Evolutionary conservation across 1,140 invertebrate species (phyloP).

Genomic region (Trypoxylus dichotomus): DNA sequence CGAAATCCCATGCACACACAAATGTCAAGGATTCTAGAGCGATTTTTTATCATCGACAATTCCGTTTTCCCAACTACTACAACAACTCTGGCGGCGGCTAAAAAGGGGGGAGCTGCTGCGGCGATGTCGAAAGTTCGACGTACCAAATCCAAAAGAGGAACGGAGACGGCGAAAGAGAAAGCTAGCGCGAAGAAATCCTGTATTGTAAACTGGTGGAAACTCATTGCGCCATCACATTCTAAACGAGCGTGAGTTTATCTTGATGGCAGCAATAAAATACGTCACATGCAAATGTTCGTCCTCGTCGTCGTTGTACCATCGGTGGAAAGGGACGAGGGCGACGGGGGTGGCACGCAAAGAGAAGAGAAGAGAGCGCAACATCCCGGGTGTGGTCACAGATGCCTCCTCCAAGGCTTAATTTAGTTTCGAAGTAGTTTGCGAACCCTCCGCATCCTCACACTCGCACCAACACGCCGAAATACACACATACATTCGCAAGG

Average conservation of each 20-base stretch:
- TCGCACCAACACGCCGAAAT: background rate
- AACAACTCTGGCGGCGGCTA: background rate
- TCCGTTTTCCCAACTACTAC: constrained; percentile 1
- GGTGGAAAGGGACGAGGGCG: too few species aligned
- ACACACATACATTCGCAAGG: background rate
- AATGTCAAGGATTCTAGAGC: constrained; percentile 16
- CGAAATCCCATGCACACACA: constrained; percentile 5
- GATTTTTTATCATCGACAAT: constrained; percentile 17
- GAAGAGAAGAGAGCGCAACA: constrained; percentile 38
- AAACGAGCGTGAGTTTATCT: constrained; percentile 49
- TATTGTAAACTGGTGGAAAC: constrained; percentile 30
- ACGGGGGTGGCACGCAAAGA: background rate
- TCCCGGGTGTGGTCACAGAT: constrained; percentile 55
- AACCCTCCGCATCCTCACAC: constrained; percentile 40
- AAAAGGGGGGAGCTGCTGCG: background rate
- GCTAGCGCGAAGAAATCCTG: background rate
- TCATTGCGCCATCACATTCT: constrained; percentile 38
- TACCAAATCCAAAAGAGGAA: background rate
- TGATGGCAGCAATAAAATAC: constrained; percentile 53
- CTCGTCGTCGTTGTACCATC: background rate
- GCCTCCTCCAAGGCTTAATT: constrained; percentile 54
- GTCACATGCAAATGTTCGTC: constrained; percentile 53
- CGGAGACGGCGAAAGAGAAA: background rate
- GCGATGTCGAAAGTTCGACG: constrained; percentile 11
- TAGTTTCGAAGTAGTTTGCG: constrained; percentile 54